A percentile compares a stretch with the other conserved stretches of the same genome.
Evolutionary conservation across 2,888 invertebrate species (phyloP).

Genomic region (Patella ulyssiponensis): DNA sequence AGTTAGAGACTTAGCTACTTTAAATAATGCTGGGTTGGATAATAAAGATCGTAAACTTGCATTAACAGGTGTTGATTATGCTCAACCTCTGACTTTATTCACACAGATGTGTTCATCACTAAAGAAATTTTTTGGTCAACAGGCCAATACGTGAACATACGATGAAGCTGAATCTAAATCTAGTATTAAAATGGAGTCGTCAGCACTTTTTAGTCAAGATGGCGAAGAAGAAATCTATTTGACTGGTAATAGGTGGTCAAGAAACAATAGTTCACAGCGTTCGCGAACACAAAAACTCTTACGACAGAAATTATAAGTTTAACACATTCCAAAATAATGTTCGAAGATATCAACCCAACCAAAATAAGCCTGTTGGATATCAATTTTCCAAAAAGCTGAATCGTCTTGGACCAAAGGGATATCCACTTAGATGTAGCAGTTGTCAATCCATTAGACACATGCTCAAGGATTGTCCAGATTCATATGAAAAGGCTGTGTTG

Average conservation of each 20-base stretch:
- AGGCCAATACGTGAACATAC: neutral
- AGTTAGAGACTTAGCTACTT: no score
- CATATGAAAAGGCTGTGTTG: neutral
- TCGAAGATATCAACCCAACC: neutral
- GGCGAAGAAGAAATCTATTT: neutral
- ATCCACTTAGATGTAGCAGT: neutral
- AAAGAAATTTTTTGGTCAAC: neutral
- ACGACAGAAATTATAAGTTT: neutral
- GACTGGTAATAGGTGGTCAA: conserved; percentile 3
- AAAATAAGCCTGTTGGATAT: neutral
- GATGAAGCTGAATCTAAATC: neutral
- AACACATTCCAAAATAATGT: no score
- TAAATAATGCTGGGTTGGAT: neutral
- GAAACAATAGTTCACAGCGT: neutral
- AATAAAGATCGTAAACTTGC: neutral
- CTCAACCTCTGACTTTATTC: neutral
- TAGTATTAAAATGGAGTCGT: neutral
- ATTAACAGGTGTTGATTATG: neutral
- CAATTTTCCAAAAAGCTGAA: neutral
- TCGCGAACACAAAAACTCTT: no score
- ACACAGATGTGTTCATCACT: neutral
- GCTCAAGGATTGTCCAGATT: neutral
- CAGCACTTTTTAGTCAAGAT: neutral
- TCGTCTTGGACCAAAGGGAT: no score
- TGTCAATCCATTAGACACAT: neutral